Percentiles rank a stretch among this genome's conserved stretches.
These are phyloP conservation scores for Zaprionus nigranus DNA, from an alignment of 1,140 invertebrate genomes.

Conservation along the genomic window DNA sequence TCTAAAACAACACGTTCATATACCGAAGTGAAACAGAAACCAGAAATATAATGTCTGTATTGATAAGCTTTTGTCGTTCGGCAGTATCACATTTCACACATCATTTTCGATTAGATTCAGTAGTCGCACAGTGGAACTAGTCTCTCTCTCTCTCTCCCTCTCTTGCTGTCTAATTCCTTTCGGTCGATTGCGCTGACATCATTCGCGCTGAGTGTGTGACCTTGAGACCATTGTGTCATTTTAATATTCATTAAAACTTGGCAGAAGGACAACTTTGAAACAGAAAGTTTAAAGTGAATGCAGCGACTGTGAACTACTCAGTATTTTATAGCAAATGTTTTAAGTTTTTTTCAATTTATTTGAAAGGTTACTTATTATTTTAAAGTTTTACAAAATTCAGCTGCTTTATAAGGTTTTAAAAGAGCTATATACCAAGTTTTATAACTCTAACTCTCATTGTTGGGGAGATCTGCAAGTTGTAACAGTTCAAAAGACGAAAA, in stretches of 20 bases:
- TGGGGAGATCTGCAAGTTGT: background rate
- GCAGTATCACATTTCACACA: conserved; percentile 3
- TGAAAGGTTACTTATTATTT: background rate
- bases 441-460: background rate
- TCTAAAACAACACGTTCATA: background rate
- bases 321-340: background rate
- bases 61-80: background rate
- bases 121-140: conserved; percentile 6
- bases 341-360: background rate
- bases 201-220: background rate
- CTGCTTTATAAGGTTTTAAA: background rate
- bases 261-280: background rate
- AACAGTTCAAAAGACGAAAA: background rate
- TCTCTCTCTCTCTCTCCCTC: background rate
- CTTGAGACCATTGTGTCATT: conserved; percentile 2
- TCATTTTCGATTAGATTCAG: conserved; percentile 10
- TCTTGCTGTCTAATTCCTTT: background rate
- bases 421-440: background rate
- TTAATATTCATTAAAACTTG: background rate
- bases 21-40: background rate
- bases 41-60: background rate
- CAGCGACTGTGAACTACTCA: background rate
- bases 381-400: background rate
- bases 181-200: conserved; percentile 3
- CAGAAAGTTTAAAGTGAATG: background rate